These are phyloP conservation scores for Astatoreochromis straeleni DNA, from an alignment of 2,113 vertebrate species.

Conservation along the genomic window DNA sequence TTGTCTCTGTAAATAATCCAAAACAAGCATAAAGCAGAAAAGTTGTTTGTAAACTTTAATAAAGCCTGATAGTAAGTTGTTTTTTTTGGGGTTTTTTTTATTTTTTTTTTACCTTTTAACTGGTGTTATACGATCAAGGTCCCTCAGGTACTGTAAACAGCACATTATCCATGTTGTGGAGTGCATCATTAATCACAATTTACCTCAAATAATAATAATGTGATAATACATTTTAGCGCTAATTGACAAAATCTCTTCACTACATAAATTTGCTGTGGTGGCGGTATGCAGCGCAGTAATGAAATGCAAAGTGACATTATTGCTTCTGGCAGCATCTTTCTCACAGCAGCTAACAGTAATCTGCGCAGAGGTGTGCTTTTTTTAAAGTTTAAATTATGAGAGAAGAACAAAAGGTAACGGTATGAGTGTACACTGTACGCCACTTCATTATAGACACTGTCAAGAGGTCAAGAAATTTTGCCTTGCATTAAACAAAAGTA, in stretches of 20 bases:
- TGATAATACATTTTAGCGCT: constrained; percentile 27
- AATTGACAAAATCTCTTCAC: constrained; percentile 20
- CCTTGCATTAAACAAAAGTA: background rate
- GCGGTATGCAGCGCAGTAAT: constrained; percentile 33
- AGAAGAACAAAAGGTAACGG: background rate
- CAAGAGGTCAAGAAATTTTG: background rate
- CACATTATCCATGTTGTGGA: background rate
- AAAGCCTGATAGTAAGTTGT: background rate
- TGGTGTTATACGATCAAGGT: background rate
- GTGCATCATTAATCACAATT: background rate
- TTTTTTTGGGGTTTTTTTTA: rapidly evolving
- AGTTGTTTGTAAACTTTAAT: background rate
- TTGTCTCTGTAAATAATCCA: background rate
- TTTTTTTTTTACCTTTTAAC: background rate
- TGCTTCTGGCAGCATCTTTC: constrained; percentile 55
- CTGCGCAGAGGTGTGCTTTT: background rate
- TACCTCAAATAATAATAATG: constrained; percentile 52
- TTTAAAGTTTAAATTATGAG: background rate
- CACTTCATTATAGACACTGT: background rate
- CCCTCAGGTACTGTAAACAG: background rate
- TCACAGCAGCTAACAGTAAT: background rate
- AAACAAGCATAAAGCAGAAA: background rate
- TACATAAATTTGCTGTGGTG: constrained; percentile 27
- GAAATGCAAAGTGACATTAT: constrained; percentile 58
- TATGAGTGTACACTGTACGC: background rate